Evolutionary conservation across 2,113 vertebrate genomes (phyloP).

Genomic region (Atractosteus spatula): DNA sequence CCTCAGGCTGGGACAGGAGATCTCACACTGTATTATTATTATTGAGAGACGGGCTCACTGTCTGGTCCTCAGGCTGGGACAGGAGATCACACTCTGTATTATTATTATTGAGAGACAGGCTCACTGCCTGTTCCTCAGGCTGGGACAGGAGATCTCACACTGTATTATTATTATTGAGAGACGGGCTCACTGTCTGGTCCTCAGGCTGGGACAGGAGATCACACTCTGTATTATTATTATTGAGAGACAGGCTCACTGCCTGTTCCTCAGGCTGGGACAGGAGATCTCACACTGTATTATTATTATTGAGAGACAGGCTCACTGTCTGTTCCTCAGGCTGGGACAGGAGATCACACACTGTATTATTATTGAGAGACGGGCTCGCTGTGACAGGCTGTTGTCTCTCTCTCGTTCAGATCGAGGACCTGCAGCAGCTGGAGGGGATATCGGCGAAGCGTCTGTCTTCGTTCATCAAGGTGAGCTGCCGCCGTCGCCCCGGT

Average conservation of each 20-base stretch:
- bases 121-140: background rate
- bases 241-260: too few relatives aligned
- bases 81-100: background rate
- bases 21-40: too few relatives aligned
- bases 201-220: background rate
- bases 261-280: background rate
- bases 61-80: slow-evolving; percentile 3
- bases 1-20: background rate
- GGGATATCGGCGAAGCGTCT: slow-evolving; percentile 66
- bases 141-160: background rate
- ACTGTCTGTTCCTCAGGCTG: too few relatives aligned
- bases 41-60: background rate
- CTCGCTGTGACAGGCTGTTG: background rate
- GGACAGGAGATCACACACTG: background rate
- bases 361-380: background rate
- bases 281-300: too few relatives aligned
- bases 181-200: background rate
- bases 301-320: background rate
- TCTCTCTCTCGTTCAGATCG: slow-evolving; percentile 49
- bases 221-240: background rate
- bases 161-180: too few relatives aligned
- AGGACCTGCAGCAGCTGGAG: slow-evolving; percentile 63
- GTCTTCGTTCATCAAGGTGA: slow-evolving; percentile 68
- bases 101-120: too few relatives aligned
- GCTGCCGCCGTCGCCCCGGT: background rate